Evolutionary conservation across 2,797 vertebrate species (phyloP).

Genomic region (Hypotaenidia okinawae): DNA sequence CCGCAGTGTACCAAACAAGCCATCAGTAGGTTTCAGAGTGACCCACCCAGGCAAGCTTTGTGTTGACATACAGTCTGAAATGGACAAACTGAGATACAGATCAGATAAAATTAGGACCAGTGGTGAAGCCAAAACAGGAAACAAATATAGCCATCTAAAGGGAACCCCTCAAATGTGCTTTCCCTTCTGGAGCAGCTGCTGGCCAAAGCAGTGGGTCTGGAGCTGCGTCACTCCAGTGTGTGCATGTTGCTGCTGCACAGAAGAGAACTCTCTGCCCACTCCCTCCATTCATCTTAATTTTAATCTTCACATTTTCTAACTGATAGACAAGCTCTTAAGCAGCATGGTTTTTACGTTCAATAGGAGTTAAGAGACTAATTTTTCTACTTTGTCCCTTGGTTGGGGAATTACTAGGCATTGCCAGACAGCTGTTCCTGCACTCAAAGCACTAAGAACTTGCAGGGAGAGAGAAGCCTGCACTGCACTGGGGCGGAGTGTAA

Average conservation of each 20-base stretch:
- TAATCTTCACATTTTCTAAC: background rate
- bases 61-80: background rate
- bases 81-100: background rate
- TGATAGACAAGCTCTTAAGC: background rate
- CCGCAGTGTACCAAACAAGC: background rate
- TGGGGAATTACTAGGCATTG: background rate
- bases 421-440: constrained; percentile 6
- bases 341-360: background rate
- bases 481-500: background rate
- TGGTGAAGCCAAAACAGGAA: background rate
- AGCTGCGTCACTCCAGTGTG: background rate
- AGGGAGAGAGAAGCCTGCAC: background rate
- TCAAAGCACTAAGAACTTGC: background rate
- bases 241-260: fast-evolving
- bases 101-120: background rate
- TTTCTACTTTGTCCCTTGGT: background rate
- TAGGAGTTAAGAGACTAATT: background rate
- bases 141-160: background rate
- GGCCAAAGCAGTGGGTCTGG: background rate
- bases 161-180: background rate
- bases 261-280: fast-evolving
- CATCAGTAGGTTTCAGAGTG: background rate
- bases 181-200: background rate
- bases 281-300: background rate
- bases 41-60: background rate